Conservation (phyloP, 2,113 vertebrate genomes). For the Nothoprocta pentlandii region DNA sequence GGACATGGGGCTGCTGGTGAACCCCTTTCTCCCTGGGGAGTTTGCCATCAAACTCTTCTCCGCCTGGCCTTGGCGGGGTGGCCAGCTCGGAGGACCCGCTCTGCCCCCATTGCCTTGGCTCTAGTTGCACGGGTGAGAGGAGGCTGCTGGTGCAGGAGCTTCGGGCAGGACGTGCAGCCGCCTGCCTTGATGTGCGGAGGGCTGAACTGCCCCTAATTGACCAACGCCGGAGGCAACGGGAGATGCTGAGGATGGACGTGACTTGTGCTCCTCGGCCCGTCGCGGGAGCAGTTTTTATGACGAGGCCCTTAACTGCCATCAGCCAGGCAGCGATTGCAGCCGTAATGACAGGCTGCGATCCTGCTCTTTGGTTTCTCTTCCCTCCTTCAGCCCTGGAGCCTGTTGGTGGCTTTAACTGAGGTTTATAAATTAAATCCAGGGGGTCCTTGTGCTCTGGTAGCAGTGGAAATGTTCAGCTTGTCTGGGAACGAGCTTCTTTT, state of each 20-base stretch:
- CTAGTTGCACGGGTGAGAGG: background rate
- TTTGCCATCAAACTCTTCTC: background rate
- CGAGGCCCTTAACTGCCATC: too few species aligned
- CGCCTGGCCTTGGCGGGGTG: rapidly evolving
- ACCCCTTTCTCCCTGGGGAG: rapidly evolving
- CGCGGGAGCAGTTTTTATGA: background rate
- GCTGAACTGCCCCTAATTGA: background rate
- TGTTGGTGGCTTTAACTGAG: background rate
- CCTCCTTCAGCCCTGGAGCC: background rate
- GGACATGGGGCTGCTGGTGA: background rate
- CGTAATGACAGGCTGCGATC: background rate
- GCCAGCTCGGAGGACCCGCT: rapidly evolving
- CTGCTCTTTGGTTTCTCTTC: background rate
- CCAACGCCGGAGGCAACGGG: background rate
- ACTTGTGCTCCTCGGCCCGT: background rate
- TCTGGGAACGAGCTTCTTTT: background rate
- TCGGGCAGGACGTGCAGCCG: background rate
- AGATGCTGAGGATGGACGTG: background rate
- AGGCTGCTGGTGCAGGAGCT: background rate
- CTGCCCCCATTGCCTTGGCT: background rate
- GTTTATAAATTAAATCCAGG: background rate
- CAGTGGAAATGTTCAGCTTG: background rate
- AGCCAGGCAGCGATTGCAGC: background rate
- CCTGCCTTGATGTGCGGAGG: background rate
- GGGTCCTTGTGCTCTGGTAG: background rate